Percentiles rank a stretch among this genome's conserved stretches.
These are phyloP conservation scores for Rana temporaria DNA, from an alignment of 2,113 vertebrate genomes.

Conservation along the genomic window DNA sequence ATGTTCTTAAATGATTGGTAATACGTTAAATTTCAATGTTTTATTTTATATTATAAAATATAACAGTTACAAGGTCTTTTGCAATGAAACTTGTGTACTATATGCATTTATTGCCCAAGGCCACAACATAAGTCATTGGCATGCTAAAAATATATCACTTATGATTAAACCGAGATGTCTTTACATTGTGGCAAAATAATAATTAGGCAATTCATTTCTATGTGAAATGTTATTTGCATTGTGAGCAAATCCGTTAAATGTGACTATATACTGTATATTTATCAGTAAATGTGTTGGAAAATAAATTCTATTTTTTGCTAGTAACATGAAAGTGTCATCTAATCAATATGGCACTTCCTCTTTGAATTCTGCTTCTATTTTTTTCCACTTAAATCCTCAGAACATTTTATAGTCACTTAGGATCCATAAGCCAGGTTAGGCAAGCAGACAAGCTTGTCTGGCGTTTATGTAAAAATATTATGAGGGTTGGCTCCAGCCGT, in stretches of 20 bases:
- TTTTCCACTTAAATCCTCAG: neutral
- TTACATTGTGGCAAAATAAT: neutral
- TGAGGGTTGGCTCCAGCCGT: constrained; percentile 67
- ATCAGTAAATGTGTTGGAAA: too few relatives aligned
- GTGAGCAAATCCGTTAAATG: too few relatives aligned
- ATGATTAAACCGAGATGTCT: neutral
- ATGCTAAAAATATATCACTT: neutral
- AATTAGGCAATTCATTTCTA: neutral
- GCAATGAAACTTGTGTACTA: neutral
- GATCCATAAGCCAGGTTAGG: constrained; percentile 65
- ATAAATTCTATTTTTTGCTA: too few relatives aligned
- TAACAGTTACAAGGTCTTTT: neutral
- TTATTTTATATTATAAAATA: too few relatives aligned
- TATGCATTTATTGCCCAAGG: neutral
- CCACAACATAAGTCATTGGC: neutral
- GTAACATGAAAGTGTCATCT: neutral
- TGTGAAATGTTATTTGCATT: too few relatives aligned
- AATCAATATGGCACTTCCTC: neutral
- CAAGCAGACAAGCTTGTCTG: constrained; percentile 70
- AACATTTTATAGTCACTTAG: constrained; percentile 62
- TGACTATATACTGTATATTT: too few relatives aligned
- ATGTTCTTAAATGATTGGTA: neutral
- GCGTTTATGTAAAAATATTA: constrained; percentile 77
- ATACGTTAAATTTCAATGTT: too few relatives aligned
- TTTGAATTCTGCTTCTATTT: constrained; percentile 14